phyloP scores from a whole-genome alignment of 2,888 invertebrate genomes.

The Mycogona germanica region DNA sequence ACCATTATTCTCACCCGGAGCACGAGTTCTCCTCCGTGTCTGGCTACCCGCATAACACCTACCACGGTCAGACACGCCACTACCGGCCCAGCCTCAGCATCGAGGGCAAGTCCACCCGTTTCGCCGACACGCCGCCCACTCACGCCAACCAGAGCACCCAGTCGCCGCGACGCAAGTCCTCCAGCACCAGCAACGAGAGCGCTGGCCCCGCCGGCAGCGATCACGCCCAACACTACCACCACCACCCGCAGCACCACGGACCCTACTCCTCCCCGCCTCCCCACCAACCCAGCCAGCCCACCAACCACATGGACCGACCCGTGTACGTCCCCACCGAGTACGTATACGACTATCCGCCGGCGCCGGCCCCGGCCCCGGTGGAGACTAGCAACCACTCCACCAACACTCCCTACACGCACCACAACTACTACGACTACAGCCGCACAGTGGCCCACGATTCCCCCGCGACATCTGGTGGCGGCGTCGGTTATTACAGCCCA shows the following conservation, averaged over 20 bases:
- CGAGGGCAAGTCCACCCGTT: constrained; percentile 47
- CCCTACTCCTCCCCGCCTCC: constrained; percentile 8
- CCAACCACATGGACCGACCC: constrained; percentile 15
- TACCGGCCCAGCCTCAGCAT: constrained; percentile 39
- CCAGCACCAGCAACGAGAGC: constrained; percentile 55
- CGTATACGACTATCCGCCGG: not conserved
- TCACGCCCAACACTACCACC: constrained; percentile 66
- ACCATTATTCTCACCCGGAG: constrained; percentile 32
- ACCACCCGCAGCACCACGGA: constrained; percentile 53
- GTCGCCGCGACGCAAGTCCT: constrained; percentile 59
- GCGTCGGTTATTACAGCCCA: constrained; percentile 19
- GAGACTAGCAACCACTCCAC: not conserved
- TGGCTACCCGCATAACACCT: constrained; percentile 70
- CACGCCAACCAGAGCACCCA: constrained; percentile 40
- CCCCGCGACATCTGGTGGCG: constrained; percentile 18
- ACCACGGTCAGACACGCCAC: constrained; percentile 73
- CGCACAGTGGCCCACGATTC: constrained; percentile 13
- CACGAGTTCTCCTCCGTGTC: constrained; percentile 46
- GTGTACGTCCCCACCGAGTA: constrained; percentile 18
- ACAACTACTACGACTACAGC: constrained; percentile 23
- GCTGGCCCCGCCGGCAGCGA: constrained; percentile 38
- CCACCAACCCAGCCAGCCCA: constrained; percentile 5
- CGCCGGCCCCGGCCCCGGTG: not conserved
- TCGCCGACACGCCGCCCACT: constrained; percentile 52
- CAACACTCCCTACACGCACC: constrained; percentile 18